A percentile compares a stretch with the other conserved stretches of the same genome.
Evolutionary conservation across 1,140 invertebrate genomes (phyloP).

Genomic region (Ceratina australensis): DNA sequence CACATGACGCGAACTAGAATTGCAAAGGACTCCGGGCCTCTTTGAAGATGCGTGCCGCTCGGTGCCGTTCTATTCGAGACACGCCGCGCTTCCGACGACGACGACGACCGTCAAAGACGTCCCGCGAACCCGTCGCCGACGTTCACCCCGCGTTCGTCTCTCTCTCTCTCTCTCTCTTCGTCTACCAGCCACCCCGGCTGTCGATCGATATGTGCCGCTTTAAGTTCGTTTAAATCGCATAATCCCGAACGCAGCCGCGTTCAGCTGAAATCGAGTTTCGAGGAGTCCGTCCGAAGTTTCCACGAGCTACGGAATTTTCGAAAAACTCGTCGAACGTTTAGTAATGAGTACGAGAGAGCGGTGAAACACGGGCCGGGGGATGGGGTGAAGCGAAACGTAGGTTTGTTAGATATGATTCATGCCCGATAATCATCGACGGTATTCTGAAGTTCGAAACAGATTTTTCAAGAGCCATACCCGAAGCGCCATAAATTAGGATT

Average conservation of each 20-base stretch:
- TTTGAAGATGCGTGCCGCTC: conserved; percentile 41
- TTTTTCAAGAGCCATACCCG: no score
- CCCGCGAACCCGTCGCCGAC: conserved; percentile 29
- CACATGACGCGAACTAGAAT: conserved; percentile 48
- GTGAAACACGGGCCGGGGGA: neutral
- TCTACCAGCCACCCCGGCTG: no score
- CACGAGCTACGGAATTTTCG: neutral
- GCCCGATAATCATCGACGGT: no score
- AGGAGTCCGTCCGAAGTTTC: neutral
- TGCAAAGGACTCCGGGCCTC: conserved; percentile 39
- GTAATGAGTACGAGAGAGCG: neutral
- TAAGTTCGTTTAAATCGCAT: conserved; percentile 51
- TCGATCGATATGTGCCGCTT: conserved; percentile 45
- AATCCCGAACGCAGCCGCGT: conserved; percentile 27
- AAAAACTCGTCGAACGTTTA: neutral
- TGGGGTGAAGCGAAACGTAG: neutral
- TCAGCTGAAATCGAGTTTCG: conserved; percentile 18
- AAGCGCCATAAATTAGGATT: no score
- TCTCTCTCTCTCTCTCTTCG: no score
- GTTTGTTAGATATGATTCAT: no score
- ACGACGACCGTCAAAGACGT: conserved; percentile 44
- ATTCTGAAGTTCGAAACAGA: no score
- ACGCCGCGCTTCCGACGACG: conserved; percentile 42
- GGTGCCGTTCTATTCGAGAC: conserved; percentile 36
- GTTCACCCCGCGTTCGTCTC: neutral